Evolutionary conservation across 2,888 invertebrate species (phyloP).

Genomic region (Cephus pulcher): DNA sequence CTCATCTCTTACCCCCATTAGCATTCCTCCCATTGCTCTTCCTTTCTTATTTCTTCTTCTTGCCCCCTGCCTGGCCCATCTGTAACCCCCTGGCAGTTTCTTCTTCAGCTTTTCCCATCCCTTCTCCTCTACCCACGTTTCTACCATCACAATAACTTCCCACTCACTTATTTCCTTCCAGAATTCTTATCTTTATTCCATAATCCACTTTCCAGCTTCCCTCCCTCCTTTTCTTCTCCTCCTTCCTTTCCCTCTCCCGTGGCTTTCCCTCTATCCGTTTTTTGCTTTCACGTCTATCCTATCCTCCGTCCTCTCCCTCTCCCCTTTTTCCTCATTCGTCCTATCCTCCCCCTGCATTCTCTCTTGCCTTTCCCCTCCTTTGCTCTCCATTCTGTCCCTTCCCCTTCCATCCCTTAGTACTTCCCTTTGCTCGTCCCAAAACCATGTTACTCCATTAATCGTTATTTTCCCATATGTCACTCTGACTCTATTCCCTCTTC

Average conservation of each 20-base stretch:
- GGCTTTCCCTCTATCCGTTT: background rate
- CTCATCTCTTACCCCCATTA: slow-evolving; percentile 25
- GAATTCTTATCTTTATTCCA: slow-evolving; percentile 29
- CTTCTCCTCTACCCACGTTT: slow-evolving; percentile 35
- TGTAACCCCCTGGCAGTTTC: slow-evolving; percentile 20
- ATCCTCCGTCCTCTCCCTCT: background rate
- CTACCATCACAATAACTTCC: slow-evolving; percentile 26
- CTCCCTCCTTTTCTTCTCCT: background rate
- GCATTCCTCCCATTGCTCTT: slow-evolving; percentile 26
- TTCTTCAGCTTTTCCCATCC: slow-evolving; percentile 19
- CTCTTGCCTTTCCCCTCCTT: background rate
- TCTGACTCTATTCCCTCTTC: background rate
- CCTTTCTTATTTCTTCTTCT: slow-evolving; percentile 23
- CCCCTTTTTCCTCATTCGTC: background rate
- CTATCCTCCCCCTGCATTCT: background rate
- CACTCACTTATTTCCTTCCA: slow-evolving; percentile 23
- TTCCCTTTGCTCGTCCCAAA: too few species aligned
- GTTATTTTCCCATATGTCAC: too few species aligned
- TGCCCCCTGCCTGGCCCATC: slow-evolving; percentile 20
- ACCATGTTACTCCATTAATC: too few species aligned
- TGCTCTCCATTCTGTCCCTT: background rate
- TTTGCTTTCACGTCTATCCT: slow-evolving; percentile 4
- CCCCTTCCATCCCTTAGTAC: background rate
- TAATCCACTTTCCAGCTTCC: slow-evolving; percentile 9
- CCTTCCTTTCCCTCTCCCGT: background rate